Evolutionary conservation across 2,113 vertebrate species (phyloP).

Genomic region (Prunella fulvescens): DNA sequence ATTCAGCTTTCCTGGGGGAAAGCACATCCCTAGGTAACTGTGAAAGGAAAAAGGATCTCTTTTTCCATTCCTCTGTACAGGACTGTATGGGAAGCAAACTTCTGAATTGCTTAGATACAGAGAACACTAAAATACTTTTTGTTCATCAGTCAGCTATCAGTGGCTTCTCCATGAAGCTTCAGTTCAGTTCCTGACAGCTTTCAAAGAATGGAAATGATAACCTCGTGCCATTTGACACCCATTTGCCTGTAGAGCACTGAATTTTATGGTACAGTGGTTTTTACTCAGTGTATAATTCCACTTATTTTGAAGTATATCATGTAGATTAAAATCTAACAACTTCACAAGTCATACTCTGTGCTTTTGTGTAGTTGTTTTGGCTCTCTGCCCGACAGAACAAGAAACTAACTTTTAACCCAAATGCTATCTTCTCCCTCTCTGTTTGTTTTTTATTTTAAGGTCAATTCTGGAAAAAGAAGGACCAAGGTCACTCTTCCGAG

Average conservation of each 20-base stretch:
- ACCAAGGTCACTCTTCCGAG: constrained; percentile 93
- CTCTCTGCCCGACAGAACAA: background rate
- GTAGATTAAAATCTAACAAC: background rate
- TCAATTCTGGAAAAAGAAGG: constrained; percentile 98
- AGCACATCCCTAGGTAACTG: background rate
- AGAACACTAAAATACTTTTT: background rate
- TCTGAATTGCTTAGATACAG: background rate
- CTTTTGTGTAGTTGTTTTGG: background rate
- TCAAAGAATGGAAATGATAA: background rate
- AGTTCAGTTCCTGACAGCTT: background rate
- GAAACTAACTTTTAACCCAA: background rate
- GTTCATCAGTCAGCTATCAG: background rate
- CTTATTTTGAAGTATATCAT: background rate
- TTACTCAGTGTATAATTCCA: background rate
- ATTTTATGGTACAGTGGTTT: background rate
- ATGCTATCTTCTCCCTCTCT: background rate
- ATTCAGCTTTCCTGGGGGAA: background rate
- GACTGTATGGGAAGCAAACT: background rate
- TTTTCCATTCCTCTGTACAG: background rate
- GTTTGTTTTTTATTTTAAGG: constrained; percentile 57
- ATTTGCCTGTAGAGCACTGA: background rate
- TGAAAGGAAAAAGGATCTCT: background rate
- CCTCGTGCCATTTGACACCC: background rate
- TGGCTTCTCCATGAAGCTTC: background rate
- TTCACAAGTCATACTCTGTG: background rate